phyloP scores from a whole-genome alignment of 2,797 vertebrate genomes.

The Paramormyrops hopkinsi region DNA sequence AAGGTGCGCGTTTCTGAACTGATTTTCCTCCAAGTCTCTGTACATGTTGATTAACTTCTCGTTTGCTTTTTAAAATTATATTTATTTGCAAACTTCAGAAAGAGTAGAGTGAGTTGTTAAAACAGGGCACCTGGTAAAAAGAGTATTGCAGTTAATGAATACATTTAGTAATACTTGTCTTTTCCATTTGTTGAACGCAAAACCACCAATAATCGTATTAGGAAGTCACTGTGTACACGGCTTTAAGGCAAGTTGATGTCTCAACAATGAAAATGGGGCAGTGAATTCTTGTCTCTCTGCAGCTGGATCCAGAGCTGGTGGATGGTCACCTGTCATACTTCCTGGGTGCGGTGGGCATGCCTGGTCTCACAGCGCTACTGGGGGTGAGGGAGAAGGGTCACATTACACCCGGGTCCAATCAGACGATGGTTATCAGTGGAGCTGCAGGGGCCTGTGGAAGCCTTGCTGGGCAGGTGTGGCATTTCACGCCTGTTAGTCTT shows the following conservation, averaged over 20 bases:
- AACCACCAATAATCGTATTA: neutral
- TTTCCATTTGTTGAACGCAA: neutral
- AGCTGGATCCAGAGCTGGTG: slow-evolving; percentile 76
- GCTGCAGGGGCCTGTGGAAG: slow-evolving; percentile 90
- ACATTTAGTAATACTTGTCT: neutral
- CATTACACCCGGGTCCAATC: slow-evolving; percentile 67
- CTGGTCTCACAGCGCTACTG: slow-evolving; percentile 79
- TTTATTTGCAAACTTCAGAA: neutral
- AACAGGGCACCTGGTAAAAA: neutral
- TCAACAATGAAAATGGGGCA: neutral
- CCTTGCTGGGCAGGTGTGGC: slow-evolving; percentile 82
- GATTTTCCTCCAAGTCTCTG: neutral
- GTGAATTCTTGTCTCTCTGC: slow-evolving; percentile 11
- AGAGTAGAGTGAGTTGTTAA: neutral
- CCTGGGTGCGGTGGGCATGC: slow-evolving; percentile 81
- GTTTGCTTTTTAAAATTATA: neutral
- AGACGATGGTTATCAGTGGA: slow-evolving; percentile 91
- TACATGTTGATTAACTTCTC: neutral
- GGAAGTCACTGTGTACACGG: neutral
- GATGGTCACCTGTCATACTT: slow-evolving; percentile 79
- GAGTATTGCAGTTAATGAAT: neutral
- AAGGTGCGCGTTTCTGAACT: slow-evolving; percentile 62
- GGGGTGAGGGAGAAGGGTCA: slow-evolving; percentile 85
- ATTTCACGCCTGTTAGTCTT: neutral
- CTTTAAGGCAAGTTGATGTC: neutral